Base-by-base conservation (phyloP, 2,888 invertebrate species). In the Lysandra coridon region DNA sequence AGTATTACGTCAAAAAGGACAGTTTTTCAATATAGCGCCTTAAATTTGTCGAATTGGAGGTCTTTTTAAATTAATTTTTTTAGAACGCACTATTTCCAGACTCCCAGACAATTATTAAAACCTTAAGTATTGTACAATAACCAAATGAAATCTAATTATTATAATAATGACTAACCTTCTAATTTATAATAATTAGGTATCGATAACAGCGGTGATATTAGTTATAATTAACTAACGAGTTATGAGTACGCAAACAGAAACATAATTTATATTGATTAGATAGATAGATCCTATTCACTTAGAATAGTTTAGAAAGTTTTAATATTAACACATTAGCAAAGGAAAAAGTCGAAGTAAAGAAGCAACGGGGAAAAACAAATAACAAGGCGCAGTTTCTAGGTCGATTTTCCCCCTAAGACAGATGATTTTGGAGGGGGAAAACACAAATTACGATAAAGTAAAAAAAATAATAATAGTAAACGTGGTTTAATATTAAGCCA, bases 201-300 rank as follows among this genome's bases (percentile, higher is more conserved):
- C 33, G 14, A 69, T 37, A 17, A 37, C 23, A 64, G 12, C 4
- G 2, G 37, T 69, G 33, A 69, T 69, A 69, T 69, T 14, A 33
- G 69, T 69, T 69, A 37, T 64, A 64, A 64, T 69, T 37, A 69
- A 37, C 69, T 37, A 69, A 37, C 4, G 69, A 37, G 14, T 69
- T 64, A 30, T 30, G 30, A 64, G 23, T 64, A 30, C 64, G 30
- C 30, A 69, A 69, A 69, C 69, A 69, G 33, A 30, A 64, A 30
- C 33, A 33, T 69, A 69, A 69, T 69, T 69, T 33, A 69, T 33
- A 69, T 69, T 69, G 69, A 69, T 69, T 37, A 69, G 69, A 69
- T 69, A 69, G 30, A 30, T 64, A 30, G 12, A 69, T 69, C 33
- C 69, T 33, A 69, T 69, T 14, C 14, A 69, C 4, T 69, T 69